phyloP scores from a whole-genome alignment of 2,113 vertebrate genomes.

The Stigmatopora nigra region DNA sequence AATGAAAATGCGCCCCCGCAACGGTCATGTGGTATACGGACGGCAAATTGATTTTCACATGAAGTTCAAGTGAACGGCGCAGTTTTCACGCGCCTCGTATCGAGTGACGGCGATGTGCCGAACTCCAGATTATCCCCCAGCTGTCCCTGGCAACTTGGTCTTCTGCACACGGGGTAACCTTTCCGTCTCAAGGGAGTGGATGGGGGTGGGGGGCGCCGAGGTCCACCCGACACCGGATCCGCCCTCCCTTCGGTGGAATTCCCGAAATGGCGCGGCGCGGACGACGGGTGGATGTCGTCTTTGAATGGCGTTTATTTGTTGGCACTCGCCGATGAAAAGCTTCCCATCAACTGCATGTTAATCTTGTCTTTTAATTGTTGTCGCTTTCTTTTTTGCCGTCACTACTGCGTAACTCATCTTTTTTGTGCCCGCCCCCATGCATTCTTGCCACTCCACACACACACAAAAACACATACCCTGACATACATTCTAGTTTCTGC shows the following conservation, averaged over 20 bases:
- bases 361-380: conserved; percentile 75
- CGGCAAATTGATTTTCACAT: conserved; percentile 41
- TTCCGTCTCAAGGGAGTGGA: conserved; percentile 42
- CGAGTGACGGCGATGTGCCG: conserved; percentile 43
- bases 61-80: conserved; percentile 47
- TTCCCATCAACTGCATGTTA: conserved; percentile 86
- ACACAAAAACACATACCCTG: conserved; percentile 36
- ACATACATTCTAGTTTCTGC: not conserved
- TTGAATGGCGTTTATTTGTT: conserved; percentile 95
- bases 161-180: conserved; percentile 61
- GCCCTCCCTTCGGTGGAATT: conserved; percentile 63
- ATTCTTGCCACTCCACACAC: conserved; percentile 20
- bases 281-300: conserved; percentile 63
- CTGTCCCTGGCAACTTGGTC: conserved; percentile 57
- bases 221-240: conserved; percentile 66
- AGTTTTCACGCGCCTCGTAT: conserved; percentile 64
- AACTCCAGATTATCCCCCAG: conserved; percentile 64
- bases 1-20: not conserved
- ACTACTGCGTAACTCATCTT: conserved; percentile 10
- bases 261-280: conserved; percentile 59
- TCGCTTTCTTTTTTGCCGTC: conserved; percentile 44
- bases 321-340: conserved; percentile 85
- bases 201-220: conserved; percentile 21
- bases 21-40: not conserved
- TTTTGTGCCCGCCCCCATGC: conserved; percentile 15